Percentiles rank a stretch among this genome's conserved stretches.
Evolutionary conservation across 2,888 invertebrate species (phyloP).

Genomic region (Galerucella pusilla): DNA sequence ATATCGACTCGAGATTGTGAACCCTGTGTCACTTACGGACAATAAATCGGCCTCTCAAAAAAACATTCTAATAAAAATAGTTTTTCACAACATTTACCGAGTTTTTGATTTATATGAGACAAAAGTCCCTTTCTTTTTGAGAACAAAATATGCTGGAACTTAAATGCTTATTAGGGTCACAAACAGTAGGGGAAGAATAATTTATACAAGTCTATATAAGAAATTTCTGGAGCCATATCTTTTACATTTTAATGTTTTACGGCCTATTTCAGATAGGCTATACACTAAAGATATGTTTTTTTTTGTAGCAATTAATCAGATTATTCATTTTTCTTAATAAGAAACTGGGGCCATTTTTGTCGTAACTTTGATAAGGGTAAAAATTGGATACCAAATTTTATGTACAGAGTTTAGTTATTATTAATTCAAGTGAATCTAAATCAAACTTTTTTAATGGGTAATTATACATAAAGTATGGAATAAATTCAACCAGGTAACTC

Average conservation of each 20-base stretch:
- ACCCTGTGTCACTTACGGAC: constrained; percentile 1
- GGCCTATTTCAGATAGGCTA: constrained; percentile 40
- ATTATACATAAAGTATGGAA: too few relatives aligned
- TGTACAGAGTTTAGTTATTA: not conserved
- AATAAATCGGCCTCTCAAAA: constrained; percentile 13
- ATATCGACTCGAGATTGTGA: not conserved
- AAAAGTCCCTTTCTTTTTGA: constrained; percentile 39
- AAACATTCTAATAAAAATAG: constrained; percentile 32
- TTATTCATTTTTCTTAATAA: constrained; percentile 23
- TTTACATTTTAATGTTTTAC: constrained; percentile 39
- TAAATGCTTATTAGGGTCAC: constrained; percentile 47
- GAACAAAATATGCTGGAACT: constrained; percentile 45
- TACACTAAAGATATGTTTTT: constrained; percentile 37
- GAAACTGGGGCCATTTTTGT: not conserved
- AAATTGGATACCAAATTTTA: not conserved
- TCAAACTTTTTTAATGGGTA: too few relatives aligned
- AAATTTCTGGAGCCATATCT: constrained; percentile 43
- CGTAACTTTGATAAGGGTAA: not conserved
- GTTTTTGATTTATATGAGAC: constrained; percentile 35
- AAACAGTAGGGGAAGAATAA: constrained; percentile 44
- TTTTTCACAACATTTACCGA: constrained; percentile 32
- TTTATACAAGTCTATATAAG: constrained; percentile 43
- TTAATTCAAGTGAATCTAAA: not conserved
- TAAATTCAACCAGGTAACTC: too few relatives aligned
- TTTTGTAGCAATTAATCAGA: constrained; percentile 39